Evolutionary conservation across 1,140 invertebrate species (phyloP).

Genomic region (Heliconius nattereri): DNA sequence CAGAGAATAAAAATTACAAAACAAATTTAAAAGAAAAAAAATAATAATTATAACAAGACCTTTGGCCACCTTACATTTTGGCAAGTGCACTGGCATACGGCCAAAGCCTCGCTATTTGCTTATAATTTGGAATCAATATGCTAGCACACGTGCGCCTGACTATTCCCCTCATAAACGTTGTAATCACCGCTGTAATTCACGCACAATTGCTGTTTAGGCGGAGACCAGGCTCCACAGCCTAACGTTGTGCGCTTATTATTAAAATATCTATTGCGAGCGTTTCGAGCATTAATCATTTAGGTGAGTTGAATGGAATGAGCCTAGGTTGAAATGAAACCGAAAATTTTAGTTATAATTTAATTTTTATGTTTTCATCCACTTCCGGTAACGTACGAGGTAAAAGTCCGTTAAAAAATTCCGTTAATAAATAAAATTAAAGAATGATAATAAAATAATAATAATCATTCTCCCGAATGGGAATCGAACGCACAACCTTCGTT

Average conservation of each 20-base stretch:
- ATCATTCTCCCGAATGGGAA: too few relatives aligned
- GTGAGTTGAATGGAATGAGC: neutral
- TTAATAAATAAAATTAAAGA: too few relatives aligned
- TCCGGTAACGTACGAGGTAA: too few relatives aligned
- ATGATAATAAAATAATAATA: too few relatives aligned
- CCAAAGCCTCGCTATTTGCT: constrained; percentile 74
- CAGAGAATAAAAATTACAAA: too few relatives aligned
- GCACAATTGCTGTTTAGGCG: constrained; percentile 61
- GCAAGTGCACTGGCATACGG: constrained; percentile 59
- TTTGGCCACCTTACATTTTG: constrained; percentile 54
- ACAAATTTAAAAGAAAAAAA: too few relatives aligned
- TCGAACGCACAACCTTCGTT: too few relatives aligned
- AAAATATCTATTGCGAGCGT: constrained; percentile 39
- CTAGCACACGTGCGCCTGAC: constrained; percentile 73
- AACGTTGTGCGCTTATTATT: constrained; percentile 42
- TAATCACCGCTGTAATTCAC: constrained; percentile 70
- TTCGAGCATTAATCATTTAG: neutral
- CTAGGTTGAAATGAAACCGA: neutral
- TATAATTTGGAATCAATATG: constrained; percentile 80
- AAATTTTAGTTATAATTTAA: neutral
- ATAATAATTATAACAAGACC: neutral
- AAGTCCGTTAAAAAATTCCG: too few relatives aligned
- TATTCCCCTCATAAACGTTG: constrained; percentile 74
- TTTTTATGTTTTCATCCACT: too few relatives aligned
- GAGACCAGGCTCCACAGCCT: constrained; percentile 32